These are phyloP conservation scores for Agriopis aurantiaria DNA, from an alignment of 2,888 invertebrate species.

Conservation along the genomic window DNA sequence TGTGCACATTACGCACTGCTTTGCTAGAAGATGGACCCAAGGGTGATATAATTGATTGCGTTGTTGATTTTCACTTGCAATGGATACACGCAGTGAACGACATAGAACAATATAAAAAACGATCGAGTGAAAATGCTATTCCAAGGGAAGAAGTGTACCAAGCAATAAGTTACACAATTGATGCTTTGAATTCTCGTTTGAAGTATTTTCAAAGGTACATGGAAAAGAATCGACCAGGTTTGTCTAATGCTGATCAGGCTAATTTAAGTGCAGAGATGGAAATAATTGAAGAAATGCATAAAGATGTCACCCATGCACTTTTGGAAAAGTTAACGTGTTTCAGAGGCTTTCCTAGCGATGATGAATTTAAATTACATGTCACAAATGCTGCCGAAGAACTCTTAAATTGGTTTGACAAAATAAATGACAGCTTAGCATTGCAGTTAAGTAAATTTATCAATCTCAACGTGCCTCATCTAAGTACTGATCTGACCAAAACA, in stretches of 20 bases:
- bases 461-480: constrained; percentile 60
- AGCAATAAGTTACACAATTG: constrained; percentile 71
- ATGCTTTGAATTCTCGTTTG: constrained; percentile 65
- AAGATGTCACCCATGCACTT: constrained; percentile 60
- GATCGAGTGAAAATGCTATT: constrained; percentile 51
- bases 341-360: constrained; percentile 55
- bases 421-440: constrained; percentile 67
- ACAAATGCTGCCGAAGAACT: constrained; percentile 63
- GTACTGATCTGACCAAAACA: constrained; percentile 67
- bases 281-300: constrained; percentile 79
- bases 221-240: constrained; percentile 55
- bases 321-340: constrained; percentile 68
- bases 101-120: constrained; percentile 65
- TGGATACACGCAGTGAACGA: constrained; percentile 75
- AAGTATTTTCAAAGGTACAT: constrained; percentile 72
- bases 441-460: constrained; percentile 66
- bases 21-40: constrained; percentile 55
- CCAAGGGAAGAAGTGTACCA: constrained; percentile 65
- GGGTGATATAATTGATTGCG: constrained; percentile 60
- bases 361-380: constrained; percentile 64
- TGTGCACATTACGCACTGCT: constrained; percentile 66
- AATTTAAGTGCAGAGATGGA: constrained; percentile 71
- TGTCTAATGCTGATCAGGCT: constrained; percentile 60
- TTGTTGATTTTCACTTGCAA: constrained; percentile 75
- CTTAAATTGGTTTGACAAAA: constrained; percentile 74